phyloP scores from a whole-genome alignment of 2,888 invertebrate species.

The Heliconius erato region DNA sequence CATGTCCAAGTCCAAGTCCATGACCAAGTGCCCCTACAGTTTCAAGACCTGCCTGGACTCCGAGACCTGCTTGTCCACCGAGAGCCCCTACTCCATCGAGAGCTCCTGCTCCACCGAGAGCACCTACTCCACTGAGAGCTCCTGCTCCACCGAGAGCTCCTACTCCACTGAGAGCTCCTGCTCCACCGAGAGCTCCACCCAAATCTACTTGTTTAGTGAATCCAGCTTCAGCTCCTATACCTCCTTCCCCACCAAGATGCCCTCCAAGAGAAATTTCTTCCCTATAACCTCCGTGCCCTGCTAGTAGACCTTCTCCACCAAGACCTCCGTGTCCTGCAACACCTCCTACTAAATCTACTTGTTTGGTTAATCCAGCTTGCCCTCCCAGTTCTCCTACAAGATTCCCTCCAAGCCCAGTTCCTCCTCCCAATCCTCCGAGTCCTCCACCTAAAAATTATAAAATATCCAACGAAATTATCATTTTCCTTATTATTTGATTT shows the following conservation, averaged over 20 bases:
- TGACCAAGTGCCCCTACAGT: not conserved
- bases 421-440: not conserved
- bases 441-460: not conserved
- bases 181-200: too few relatives aligned
- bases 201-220: too few relatives aligned
- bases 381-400: not conserved
- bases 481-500: too few relatives aligned
- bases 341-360: not conserved
- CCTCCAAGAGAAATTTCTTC: too few relatives aligned
- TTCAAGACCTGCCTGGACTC: not conserved
- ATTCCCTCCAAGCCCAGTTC: not conserved
- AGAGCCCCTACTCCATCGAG: not conserved
- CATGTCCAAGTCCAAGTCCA: not conserved
- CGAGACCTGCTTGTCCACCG: not conserved
- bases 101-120: not conserved
- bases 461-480: too few relatives aligned
- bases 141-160: too few relatives aligned
- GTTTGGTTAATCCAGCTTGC: not conserved
- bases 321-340: not conserved
- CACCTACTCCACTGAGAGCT: too few relatives aligned
- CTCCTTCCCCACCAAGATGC: not conserved
- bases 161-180: too few relatives aligned
- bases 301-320: too few relatives aligned
- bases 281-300: not conserved
- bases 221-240: not conserved